Evolutionary conservation across 2,888 invertebrate genomes (phyloP).

Genomic region (Lasius platythorax): DNA sequence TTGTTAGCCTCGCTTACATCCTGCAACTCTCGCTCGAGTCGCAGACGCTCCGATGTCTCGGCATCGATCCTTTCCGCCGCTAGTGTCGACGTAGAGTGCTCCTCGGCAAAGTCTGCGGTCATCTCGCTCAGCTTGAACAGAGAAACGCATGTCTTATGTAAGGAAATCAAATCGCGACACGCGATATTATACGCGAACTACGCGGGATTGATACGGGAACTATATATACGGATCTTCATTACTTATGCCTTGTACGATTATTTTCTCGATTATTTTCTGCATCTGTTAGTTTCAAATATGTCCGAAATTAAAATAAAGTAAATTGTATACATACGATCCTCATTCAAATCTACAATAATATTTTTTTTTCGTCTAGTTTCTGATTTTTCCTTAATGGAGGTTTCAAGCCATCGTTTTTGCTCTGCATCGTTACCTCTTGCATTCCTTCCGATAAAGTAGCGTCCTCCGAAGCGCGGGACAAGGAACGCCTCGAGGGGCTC

Average conservation of each 20-base stretch:
- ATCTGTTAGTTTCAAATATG: neutral
- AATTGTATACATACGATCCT: too few species aligned
- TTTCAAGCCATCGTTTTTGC: neutral
- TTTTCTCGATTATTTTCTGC: neutral
- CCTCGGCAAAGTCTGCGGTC: constrained; percentile 96
- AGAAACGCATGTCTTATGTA: constrained; percentile 17
- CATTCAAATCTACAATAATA: neutral
- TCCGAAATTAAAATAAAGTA: neutral
- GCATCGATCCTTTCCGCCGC: constrained; percentile 96
- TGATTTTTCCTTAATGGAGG: neutral
- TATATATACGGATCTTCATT: neutral
- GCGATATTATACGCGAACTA: neutral
- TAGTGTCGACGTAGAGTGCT: constrained; percentile 95
- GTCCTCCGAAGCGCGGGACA: constrained; percentile 78
- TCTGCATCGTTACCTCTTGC: constrained; percentile 62
- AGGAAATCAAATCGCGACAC: constrained; percentile 18
- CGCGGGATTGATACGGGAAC: too few species aligned
- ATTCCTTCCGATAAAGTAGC: constrained; percentile 80
- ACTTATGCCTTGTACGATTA: neutral
- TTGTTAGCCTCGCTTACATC: constrained; percentile 93
- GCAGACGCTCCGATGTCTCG: constrained; percentile 94
- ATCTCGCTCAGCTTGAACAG: constrained; percentile 94
- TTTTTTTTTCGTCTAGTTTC: neutral
- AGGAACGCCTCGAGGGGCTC: constrained; percentile 76
- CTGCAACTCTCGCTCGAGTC: constrained; percentile 95